Evolutionary conservation across 1,140 invertebrate species (phyloP), one percentile per base, ranked within the genome.

Genomic region (Bicyclus anynana): DNA sequence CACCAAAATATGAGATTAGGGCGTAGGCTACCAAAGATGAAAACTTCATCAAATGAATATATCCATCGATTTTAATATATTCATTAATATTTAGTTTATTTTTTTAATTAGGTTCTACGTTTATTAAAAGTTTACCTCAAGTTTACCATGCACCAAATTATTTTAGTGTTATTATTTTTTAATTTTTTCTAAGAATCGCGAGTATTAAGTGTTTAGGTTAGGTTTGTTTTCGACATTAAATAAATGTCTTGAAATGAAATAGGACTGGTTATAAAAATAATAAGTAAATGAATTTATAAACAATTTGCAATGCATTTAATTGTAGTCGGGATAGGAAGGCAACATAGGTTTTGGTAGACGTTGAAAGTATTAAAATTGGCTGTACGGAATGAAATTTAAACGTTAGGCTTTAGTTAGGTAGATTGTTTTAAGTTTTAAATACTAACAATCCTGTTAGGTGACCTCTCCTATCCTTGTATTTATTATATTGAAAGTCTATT

Each of bases 121-220:
- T 62, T 61, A 26, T 47, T n/a, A 47, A 44, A 47, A 27, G 44
- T 47, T 47, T 87, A 87, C 84, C 84, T 87, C 84, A 85, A 79
- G 84, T 79, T 87, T 87, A 87, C 84, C 84, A 80, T 61, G 82
- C 84, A 87, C 84, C 84, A 87, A 87, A 87, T 74, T 77, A 53
- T 77, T 74, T 57, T 58, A 58, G 49, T 58, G 49, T 58, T 58
- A 51, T 78, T 78, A 84, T 77, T 72, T 70, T 77, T 81, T 47
- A 47, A 5, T 44, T 44, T 20, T 42, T 20, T 12, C 1, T 44
- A 47, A 47, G 21, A 47, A 47, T 27, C 23, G 20, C 61, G 72
- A 81, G 76, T 2, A 23, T 81, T 79, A 77, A 76, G 72, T 50
- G 65, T 59, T 52, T 76, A 75, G 71, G 47, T 54, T 72, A 71